Conservation (phyloP, 2,888 invertebrate genomes). For the Tetanocera ferruginea region DNA sequence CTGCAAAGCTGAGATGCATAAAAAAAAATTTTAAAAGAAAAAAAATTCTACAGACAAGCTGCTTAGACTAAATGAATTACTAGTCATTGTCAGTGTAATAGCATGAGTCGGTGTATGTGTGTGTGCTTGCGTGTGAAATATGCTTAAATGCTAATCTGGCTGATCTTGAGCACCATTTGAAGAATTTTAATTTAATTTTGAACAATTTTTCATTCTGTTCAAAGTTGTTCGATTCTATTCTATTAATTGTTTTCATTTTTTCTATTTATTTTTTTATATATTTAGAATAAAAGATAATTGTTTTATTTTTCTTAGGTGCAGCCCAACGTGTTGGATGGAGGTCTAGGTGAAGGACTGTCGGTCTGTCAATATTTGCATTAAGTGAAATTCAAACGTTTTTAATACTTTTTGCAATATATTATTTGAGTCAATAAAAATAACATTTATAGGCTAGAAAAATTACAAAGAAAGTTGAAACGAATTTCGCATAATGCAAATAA, state of each 20-base stretch:
- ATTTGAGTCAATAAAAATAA: neutral
- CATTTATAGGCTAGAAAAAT: neutral
- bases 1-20: neutral
- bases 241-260: neutral
- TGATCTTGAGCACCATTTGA: slow-evolving; percentile 36
- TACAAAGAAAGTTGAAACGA: neutral
- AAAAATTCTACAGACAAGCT: neutral
- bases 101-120: neutral
- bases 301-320: slow-evolving; percentile 18
- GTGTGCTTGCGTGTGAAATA: slow-evolving; percentile 14
- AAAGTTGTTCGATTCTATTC: neutral
- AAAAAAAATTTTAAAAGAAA: neutral
- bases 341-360: slow-evolving; percentile 29
- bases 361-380: neutral
- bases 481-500: too few species aligned
- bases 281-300: neutral
- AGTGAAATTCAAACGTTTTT: neutral
- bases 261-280: neutral
- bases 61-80: slow-evolving; percentile 23
- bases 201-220: slow-evolving; percentile 1
- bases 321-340: slow-evolving; percentile 19
- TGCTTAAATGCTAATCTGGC: slow-evolving; percentile 26
- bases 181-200: slow-evolving; percentile 28
- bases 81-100: neutral
- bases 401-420: neutral